Base-by-base conservation (phyloP, 2,888 invertebrate genomes). In the Ametastegia equiseti region DNA sequence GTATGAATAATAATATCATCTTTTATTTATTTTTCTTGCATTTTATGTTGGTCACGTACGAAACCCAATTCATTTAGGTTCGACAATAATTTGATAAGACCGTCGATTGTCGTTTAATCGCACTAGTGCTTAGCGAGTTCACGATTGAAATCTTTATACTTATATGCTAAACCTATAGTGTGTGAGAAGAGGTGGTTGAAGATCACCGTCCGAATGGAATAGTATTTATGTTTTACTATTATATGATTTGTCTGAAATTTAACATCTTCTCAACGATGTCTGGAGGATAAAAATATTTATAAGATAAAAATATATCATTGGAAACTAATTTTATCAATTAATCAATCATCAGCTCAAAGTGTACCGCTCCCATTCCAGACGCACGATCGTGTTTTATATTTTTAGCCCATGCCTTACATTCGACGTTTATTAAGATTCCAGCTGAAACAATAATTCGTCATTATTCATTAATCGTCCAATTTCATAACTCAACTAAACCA, bases 401-500 rank as follows among this genome's bases (percentile, higher is more conserved):
- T 86, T 93, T 93, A 67, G 95, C 95, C 95, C 95, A 95, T 60
- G 95, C 95, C 90, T 94, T 94, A 92, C 95, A 95, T 88, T 95
- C 95, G 83, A 95, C 93, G 89, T 95, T 95, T 89, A 94, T 94
- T 86, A 94, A 91, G 90, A 94, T 92, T 82, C 94, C 94, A 83
- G 93, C 94, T 94, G 92, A 6, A 92, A 92, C 69, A 83, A 81
- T 11, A 27, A 71, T 33, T 42, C 15, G 57, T 45, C 65, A 45
- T 71, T 45, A 54, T 42, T 78, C 36, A 33, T 50, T 23, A 54
- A 19, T 5, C n/a, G 65, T 39, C 36, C 30, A 30, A 33, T 2
- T 39, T 78, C 15, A 89, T 42, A 9, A 39, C 15, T 0, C 13
- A n/a, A n/a, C 36, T n/a, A n/a, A 19, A 5, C 15, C 15, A 39